Evolutionary conservation across 2,113 vertebrate species (phyloP), one percentile per base, ranked within the genome.

Genomic region (Cyprinodon brontotheroides): DNA sequence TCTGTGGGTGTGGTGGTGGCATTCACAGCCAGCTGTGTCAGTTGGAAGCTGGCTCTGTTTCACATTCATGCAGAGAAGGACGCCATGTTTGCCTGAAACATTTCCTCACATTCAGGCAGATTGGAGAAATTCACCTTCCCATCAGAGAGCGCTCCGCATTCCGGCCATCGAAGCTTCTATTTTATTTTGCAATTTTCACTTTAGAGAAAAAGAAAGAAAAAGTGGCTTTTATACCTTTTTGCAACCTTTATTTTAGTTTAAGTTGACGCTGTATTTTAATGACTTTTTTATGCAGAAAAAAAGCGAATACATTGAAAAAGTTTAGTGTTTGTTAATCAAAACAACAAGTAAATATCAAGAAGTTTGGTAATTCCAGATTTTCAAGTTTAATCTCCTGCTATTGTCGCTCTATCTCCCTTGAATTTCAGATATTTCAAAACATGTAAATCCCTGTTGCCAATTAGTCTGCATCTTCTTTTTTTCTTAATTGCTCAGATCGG

Each of bases 11-110:
- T 72, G 67, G 10, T 59, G 3, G 11, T 74, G 65, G 64, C 73
- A 79, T 12, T 17, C 69, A 22, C 53, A 63, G 72, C 65, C 71
- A 73, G 72, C 64, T 64, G 65, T 2, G 41, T 22, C 20, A 72
- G 43, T 4, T 53, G 53, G 48, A 65, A 45, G 70, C 77, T 78
- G 77, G 59, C 43, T 47, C 36, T 22, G 43, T 14, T 11, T 47
- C 14, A 5, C 36, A 14, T 62, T 47, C 12, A 29, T 36, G 36
- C 45, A 10, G 69, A 45, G 37, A 60, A 43, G 50, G 14, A 22
- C 6, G 40, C 22, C 3, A 22, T 37, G 13, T 66, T 29, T 61
- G n/a, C 17, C 11, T 20, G 15, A 17, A 65, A 36, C 68, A 65
- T 22, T 10, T 22, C 1, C 53, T 48, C n/a, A 20, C 0, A 14